Evolutionary conservation across 1,140 invertebrate genomes (phyloP), one percentile per base, ranked within the genome.

Genomic region (Ridgeia piscesae): DNA sequence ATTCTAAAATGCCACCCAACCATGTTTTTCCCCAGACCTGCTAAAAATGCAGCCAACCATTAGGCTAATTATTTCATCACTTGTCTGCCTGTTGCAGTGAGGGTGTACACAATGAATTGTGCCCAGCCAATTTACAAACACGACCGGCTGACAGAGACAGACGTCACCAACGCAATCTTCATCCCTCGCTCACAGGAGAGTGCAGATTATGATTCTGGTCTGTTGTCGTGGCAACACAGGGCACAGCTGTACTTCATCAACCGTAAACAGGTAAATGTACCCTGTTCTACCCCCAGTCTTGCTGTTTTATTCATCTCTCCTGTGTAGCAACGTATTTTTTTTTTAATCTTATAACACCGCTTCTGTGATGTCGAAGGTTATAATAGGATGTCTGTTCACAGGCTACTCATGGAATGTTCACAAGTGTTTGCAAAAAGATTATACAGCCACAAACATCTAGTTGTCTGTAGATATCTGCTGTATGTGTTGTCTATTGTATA

Each of bases 101-200:
- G 96, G 93, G 96, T 97, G 34, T 97, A 97, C 94, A 96, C 96
- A 93, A 97, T 97, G 42, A 96, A 95, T 93, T 96, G 95, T 88
- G 94, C 96, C n/a, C 94, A 95, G 92, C 96, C 96, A 0, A 93
- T 97, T 33, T 94, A 94, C 89, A 17, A 42, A 33, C 92, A 94
- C 33, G 42, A 91, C 17, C 48, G 48, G 33, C 48, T 93, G 17
- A 42, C 88, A 17, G 35, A 90, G 8, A n/a, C 42, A 50, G 8
- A 48, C 11, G 91, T 94, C 33, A 88, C 92, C 9, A 50, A 92
- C 90, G 94, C 93, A 34, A 91, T 93, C 34, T 94, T 94, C 77
- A 93, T 94, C 91, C 94, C 94, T 91, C 93, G 93, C 9, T 33
- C 34, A 31, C 42, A 92, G 1, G 50, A 92, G n/a, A 91, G 91